Evolutionary conservation across 2,888 invertebrate genomes (phyloP).

Genomic region (Himalopsyche kuldschensis): DNA sequence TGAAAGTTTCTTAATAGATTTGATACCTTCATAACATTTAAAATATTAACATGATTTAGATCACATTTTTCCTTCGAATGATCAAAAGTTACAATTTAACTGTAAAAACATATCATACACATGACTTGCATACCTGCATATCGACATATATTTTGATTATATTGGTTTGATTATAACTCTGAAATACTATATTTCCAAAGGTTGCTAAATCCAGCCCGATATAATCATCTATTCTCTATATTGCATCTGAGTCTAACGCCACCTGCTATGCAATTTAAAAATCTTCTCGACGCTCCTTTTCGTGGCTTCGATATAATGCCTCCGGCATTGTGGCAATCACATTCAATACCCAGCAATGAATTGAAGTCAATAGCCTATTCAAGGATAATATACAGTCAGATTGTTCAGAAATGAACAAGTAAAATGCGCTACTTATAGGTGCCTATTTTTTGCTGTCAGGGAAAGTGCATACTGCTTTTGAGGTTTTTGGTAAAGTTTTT

Average conservation of each 20-base stretch:
- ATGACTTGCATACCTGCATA: no score
- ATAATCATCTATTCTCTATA: not conserved
- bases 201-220: not conserved
- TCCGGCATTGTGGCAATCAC: not conserved
- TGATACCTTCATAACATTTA: no score
- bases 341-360: not conserved
- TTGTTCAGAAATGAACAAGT: not conserved
- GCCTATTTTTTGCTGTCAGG: not conserved
- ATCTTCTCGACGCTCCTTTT: not conserved
- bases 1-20: no score
- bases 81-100: no score
- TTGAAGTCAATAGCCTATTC: not conserved
- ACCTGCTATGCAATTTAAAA: not conserved
- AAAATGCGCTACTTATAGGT: not conserved
- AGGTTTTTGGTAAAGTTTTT: no score
- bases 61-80: no score
- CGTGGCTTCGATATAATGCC: not conserved
- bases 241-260: not conserved
- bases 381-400: not conserved
- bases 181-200: not conserved
- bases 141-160: no score
- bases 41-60: no score
- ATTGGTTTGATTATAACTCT: no score
- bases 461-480: no score
- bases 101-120: no score